phyloP scores from a whole-genome alignment of 2,113 vertebrate species.

The Sphaerodactylus townsendi region DNA sequence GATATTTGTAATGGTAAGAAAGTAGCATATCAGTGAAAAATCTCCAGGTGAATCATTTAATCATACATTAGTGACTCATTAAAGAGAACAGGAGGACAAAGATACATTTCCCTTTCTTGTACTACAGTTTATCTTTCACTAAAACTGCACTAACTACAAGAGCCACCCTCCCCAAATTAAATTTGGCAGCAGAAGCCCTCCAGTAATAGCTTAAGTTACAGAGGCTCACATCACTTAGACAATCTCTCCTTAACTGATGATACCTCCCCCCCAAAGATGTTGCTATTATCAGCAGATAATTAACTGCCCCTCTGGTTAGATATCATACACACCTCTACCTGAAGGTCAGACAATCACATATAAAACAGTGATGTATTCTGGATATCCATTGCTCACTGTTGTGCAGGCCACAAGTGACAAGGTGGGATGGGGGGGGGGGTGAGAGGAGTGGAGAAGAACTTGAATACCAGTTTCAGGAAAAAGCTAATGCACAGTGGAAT shows the following conservation, averaged over 20 bases:
- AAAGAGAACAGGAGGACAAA: background rate
- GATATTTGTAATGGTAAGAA: constrained; percentile 14
- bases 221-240: background rate
- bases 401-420: background rate
- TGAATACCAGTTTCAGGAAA: background rate
- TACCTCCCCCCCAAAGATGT: background rate
- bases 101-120: background rate
- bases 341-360: background rate
- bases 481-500: background rate
- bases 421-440: no score
- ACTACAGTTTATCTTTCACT: constrained; percentile 15
- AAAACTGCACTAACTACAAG: background rate
- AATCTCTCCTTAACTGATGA: constrained; percentile 16
- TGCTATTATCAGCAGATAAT: background rate
- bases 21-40: background rate
- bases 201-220: background rate
- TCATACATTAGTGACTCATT: background rate
- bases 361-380: background rate
- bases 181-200: constrained; percentile 1
- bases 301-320: background rate
- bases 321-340: background rate
- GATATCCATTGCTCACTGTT: background rate
- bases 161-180: constrained; percentile 7
- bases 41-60: background rate
- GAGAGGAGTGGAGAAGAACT: background rate